Conservation (phyloP, 1,140 invertebrate genomes). For the Epicauta chinensis region DNA sequence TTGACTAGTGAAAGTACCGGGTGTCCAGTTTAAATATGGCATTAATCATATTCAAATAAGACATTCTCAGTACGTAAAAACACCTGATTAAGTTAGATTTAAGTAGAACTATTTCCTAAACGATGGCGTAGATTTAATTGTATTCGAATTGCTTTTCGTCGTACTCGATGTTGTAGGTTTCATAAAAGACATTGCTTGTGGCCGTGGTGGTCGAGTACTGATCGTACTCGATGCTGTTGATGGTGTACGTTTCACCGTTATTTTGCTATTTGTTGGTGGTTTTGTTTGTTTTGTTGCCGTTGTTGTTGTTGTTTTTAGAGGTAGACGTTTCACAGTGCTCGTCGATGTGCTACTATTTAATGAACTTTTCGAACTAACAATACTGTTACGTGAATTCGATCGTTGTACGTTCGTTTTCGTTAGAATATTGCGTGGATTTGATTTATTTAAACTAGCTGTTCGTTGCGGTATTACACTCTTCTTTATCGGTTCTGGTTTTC, state of each 20-base stretch:
- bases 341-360: slow-evolving; percentile 75
- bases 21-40: too few relatives aligned
- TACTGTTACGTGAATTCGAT: slow-evolving; percentile 52
- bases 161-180: slow-evolving; percentile 40
- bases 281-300: slow-evolving; percentile 33
- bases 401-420: slow-evolving; percentile 23
- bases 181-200: slow-evolving; percentile 34
- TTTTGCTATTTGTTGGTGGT: slow-evolving; percentile 31
- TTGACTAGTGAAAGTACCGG: background rate
- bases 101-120: slow-evolving; percentile 29
- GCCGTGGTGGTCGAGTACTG: slow-evolving; percentile 26
- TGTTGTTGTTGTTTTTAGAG: slow-evolving; percentile 39
- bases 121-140: slow-evolving; percentile 6
- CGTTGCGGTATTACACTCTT: slow-evolving; percentile 34
- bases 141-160: slow-evolving; percentile 29
- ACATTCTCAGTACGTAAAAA: too few relatives aligned
- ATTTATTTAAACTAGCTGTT: slow-evolving; percentile 40
- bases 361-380: slow-evolving; percentile 74
- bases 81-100: background rate
- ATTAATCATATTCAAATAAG: too few relatives aligned
- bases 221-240: slow-evolving; percentile 7
- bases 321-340: slow-evolving; percentile 65
- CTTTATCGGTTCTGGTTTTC: slow-evolving; percentile 13
- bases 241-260: slow-evolving; percentile 15
- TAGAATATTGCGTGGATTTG: slow-evolving; percentile 29